Base-by-base conservation (phyloP, 1,140 invertebrate species). In the Drosophila pectinifera region DNA sequence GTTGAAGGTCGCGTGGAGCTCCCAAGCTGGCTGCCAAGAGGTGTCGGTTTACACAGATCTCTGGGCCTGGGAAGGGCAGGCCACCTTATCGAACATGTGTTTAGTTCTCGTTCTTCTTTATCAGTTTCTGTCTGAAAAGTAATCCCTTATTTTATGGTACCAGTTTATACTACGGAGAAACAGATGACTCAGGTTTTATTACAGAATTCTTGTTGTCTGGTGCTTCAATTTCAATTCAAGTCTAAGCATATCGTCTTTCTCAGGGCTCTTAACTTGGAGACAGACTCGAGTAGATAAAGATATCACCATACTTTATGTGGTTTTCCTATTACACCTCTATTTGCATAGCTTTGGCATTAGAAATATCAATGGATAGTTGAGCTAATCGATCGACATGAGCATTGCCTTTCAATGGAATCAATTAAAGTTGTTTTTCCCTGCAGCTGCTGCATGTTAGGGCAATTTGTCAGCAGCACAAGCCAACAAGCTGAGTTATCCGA, bases 381-480 rank as follows among this genome's bases (percentile, higher is more conserved):
- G 46, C 64, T 54, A 54, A 58, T 28, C 46, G 45, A 45, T 75
- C 59, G 16, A 55, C 57, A 54, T 65, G 59, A 67, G 51, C 72
- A 73, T 73, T 54, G 48, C 34, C 56, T 54, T 46, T 38, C 69
- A 62, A 18, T 13, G 4, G 42, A 56, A 64, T 46, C 78, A 78
- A 83, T 75, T 82, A 83, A 65, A 65, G 42, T 63, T 63, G 56
- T 73, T 73, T 63, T 49, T 24, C 24, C 26, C 26, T 72, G 16
- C 28, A 28, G 26, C 56, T 42, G 36, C 56, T 48, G 63, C 65
- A 41, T 48, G 56, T 31, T 48, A 26, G 20, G 26, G 24, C 73
- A 73, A 78, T 83, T 83, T 79, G 75, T 84, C 80, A 79, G 42
- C 39, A 62, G 41, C 42, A 36, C 49, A 53, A 53, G 49, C 43